phyloP scores from a whole-genome alignment of 1,140 invertebrate species.

The Eulimnadia texana region DNA sequence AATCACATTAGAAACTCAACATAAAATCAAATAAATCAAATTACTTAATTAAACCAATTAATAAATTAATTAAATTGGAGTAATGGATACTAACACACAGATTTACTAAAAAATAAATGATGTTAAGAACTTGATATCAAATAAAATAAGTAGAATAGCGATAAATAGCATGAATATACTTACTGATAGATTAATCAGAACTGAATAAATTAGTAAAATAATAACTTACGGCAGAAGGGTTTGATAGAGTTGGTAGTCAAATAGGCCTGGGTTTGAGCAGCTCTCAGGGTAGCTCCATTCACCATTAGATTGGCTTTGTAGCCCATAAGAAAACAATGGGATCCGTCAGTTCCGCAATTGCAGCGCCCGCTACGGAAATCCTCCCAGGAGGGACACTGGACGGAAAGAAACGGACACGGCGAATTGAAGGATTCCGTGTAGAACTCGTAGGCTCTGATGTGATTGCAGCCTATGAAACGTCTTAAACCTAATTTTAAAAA shows the following conservation, averaged over 20 bases:
- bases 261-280: conserved; percentile 43
- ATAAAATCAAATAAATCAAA: not conserved
- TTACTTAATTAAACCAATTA: not conserved
- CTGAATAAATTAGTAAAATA: no score
- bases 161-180: conserved; percentile 1
- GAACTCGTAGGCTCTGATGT: conserved; percentile 64
- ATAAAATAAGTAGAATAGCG: conserved; percentile 1
- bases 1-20: conserved; percentile 12
- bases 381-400: conserved; percentile 62
- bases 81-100: no score
- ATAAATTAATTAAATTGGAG: not conserved
- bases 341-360: conserved; percentile 49
- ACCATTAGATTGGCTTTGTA: conserved; percentile 14
- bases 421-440: conserved; percentile 67
- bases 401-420: conserved; percentile 53
- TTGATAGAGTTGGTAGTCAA: conserved; percentile 46
- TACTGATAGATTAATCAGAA: no score
- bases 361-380: conserved; percentile 36
- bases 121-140: conserved; percentile 7
- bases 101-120: no score
- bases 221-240: conserved; percentile 62
- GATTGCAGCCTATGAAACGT: conserved; percentile 66
- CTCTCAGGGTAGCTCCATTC: conserved; percentile 25
- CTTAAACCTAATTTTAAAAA: conserved; percentile 39
- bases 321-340: conserved; percentile 27